Percentiles rank a stretch among this genome's conserved stretches.
These are phyloP conservation scores for Himalopsyche kuldschensis DNA, from an alignment of 2,888 invertebrate species.

Conservation along the genomic window DNA sequence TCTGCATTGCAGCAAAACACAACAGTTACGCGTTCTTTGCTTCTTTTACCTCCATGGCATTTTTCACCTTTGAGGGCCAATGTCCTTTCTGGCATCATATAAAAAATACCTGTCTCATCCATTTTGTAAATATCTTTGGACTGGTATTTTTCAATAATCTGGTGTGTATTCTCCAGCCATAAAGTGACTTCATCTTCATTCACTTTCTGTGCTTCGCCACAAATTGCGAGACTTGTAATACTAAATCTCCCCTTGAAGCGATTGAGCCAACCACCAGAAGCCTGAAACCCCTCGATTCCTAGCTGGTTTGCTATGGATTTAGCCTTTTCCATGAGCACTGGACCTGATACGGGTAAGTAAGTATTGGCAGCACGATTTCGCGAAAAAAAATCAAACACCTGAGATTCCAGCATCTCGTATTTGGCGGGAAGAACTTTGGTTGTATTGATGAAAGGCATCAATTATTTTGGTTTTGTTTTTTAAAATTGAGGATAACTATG, in stretches of 20 bases:
- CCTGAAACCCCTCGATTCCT: too few relatives aligned
- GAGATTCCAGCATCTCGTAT: too few relatives aligned
- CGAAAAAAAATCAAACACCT: too few relatives aligned
- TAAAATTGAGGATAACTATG: too few relatives aligned
- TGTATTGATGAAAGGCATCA: too few relatives aligned
- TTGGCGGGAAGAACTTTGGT: background rate
- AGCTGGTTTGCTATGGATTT: too few relatives aligned
- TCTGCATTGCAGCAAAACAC: background rate
- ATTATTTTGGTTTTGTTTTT: too few relatives aligned
- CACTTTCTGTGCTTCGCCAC: too few relatives aligned
- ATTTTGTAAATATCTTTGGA: background rate
- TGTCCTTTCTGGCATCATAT: background rate
- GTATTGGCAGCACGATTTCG: too few relatives aligned
- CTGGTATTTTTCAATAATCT: background rate
- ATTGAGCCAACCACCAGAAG: too few relatives aligned
- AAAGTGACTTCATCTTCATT: background rate
- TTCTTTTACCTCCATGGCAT: background rate
- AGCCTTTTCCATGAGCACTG: too few relatives aligned
- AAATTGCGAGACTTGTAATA: background rate
- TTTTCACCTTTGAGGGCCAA: constrained; percentile 1
- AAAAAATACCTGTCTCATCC: background rate
- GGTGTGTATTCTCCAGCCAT: background rate
- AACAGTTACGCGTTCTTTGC: background rate
- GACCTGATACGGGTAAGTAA: too few relatives aligned
- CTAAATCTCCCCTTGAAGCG: background rate